phyloP scores from a whole-genome alignment of 2,888 invertebrate genomes.

The Melitaea athalia region DNA sequence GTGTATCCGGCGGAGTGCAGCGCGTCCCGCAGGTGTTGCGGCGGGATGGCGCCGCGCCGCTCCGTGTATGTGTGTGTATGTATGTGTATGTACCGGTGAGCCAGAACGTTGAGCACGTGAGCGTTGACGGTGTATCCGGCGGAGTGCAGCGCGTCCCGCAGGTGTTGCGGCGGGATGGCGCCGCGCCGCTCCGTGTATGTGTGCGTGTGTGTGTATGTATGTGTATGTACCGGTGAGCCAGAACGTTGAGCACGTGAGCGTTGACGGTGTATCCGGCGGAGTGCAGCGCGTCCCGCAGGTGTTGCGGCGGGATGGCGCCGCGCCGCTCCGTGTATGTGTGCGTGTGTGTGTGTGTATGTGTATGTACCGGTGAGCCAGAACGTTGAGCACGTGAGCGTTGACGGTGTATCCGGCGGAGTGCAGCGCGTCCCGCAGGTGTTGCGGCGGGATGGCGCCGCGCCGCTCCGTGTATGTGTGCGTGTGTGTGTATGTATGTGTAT shows the following conservation, averaged over 20 bases:
- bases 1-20: conserved; percentile 94
- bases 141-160: conserved; percentile 92
- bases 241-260: conserved; percentile 92
- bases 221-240: conserved; percentile 87
- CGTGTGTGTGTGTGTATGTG: too few species aligned
- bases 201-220: too few species aligned
- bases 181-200: conserved; percentile 81
- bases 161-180: conserved; percentile 89
- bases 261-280: conserved; percentile 96
- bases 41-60: conserved; percentile 89
- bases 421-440: conserved; percentile 92
- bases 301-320: conserved; percentile 90
- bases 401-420: conserved; percentile 94
- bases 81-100: conserved; percentile 84
- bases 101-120: conserved; percentile 92
- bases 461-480: too few species aligned
- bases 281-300: conserved; percentile 91
- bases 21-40: conserved; percentile 92
- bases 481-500: too few species aligned
- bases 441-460: conserved; percentile 90
- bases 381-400: conserved; percentile 94
- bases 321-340: conserved; percentile 59
- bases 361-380: conserved; percentile 89
- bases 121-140: conserved; percentile 96
- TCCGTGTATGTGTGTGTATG: too few species aligned